These are phyloP conservation scores for Eurystomus gularis DNA, from an alignment of 2,113 vertebrate genomes.

Conservation along the genomic window DNA sequence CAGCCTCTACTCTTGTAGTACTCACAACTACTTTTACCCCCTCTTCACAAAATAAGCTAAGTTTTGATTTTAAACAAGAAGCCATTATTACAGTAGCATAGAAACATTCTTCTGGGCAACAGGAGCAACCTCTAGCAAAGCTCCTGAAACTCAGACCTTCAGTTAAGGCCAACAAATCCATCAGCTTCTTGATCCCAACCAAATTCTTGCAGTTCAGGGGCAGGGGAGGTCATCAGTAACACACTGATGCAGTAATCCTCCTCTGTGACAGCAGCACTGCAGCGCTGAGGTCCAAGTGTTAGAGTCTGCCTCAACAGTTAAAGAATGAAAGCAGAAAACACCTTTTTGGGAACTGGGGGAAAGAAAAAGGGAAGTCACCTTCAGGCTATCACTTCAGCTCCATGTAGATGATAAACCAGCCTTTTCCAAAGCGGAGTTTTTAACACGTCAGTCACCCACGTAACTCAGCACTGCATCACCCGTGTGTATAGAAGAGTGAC, in stretches of 20 bases:
- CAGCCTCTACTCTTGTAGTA: neutral
- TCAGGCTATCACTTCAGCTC: neutral
- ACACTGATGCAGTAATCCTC: neutral
- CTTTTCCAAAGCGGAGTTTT: neutral
- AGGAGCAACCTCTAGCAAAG: neutral
- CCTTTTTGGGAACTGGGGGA: neutral
- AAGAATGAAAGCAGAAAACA: neutral
- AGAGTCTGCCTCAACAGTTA: neutral
- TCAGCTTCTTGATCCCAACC: neutral
- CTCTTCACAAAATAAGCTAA: neutral
- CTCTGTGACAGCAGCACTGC: neutral
- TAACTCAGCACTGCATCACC: accelerated
- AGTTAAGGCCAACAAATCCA: neutral
- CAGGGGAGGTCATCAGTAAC: neutral
- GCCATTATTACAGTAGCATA: neutral
- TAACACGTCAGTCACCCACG: neutral
- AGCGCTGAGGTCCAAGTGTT: neutral
- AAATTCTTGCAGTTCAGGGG: neutral
- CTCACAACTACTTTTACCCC: neutral
- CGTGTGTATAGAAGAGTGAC: neutral
- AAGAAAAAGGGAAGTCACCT: neutral
- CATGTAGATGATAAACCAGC: accelerated
- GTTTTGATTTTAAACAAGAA: neutral
- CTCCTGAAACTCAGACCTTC: neutral
- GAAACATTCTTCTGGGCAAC: neutral